Base-by-base conservation (phyloP, 2,888 invertebrate genomes). In the Halocaridina rubra region DNA sequence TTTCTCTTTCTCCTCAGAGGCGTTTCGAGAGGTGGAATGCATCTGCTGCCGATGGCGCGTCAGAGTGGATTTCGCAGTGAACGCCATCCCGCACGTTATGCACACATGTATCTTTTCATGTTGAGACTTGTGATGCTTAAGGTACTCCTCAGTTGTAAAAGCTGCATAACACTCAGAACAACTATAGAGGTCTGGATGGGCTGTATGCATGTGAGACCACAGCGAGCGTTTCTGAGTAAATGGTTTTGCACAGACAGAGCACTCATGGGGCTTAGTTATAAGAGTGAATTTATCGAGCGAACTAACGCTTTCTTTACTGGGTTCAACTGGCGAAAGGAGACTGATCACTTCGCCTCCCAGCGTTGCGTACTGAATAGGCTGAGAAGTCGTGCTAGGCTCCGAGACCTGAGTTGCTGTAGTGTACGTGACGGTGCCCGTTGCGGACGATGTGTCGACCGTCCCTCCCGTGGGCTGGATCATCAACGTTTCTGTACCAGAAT, bases 161-260 rank as follows among this genome's bases (percentile, higher is more conserved):
- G 84, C 80, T 16, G 32, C 53, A 33, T 74, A 84, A 30, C 84
- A 84, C n/a, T 84, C 84, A 27, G 80, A 74, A 67, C 84, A 84
- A 24, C 79, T 75, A 33, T 39, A 61, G 19, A 84, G 29, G n/a
- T 84, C 84, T 33, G 80, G 75, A 74, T 84, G 84, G 57, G 69
- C 53, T 27, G 64, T 67, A 53, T 67, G 74, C 84, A 84, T 84
- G 32, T 84, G 84, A 10, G 79, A n/a, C 74, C 79, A 80, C 33
- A 84, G 32, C 7, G 84, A 79, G 27, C 74, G 84, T 57, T 84
- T 84, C 57, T 84, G 84, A 46, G 84, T 79, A 80, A 84, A 84
- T 10, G 84, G 67, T 32, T 84, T 84, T 32, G 74, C 84, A 57
- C 84, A 84, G 22, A 84, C 84, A 16, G 79, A 33, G n/a, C 84